Conservation (phyloP, 2,113 vertebrate genomes). For the Aix galericulata region DNA sequence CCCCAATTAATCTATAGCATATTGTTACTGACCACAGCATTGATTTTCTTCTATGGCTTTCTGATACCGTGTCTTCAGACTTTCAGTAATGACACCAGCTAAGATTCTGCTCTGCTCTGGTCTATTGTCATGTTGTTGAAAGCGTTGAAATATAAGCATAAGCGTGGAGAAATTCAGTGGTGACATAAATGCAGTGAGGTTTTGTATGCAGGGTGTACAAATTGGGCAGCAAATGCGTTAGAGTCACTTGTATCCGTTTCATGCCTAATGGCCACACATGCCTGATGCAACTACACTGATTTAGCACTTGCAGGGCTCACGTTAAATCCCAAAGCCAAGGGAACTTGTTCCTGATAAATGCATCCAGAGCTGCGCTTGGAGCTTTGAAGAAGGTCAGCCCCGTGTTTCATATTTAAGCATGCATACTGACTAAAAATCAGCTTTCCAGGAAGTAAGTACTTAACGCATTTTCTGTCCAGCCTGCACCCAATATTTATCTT, state of each 20-base stretch:
- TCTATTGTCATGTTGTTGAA: not conserved
- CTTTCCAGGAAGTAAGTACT: not conserved
- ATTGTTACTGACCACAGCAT: constrained; percentile 9
- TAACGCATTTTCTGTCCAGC: not conserved
- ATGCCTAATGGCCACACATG: not conserved
- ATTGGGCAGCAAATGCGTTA: not conserved
- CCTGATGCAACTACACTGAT: not conserved
- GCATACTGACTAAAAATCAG: not conserved
- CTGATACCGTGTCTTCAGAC: not conserved
- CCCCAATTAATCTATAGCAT: constrained; percentile 33
- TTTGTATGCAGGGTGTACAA: not conserved
- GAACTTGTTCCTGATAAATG: not conserved
- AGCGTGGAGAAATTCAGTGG: not conserved
- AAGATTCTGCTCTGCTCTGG: not conserved
- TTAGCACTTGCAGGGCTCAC: not conserved
- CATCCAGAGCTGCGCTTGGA: not conserved
- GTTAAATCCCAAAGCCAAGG: not conserved
- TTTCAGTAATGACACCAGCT: not conserved
- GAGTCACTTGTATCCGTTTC: not conserved
- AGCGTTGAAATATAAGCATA: not conserved
- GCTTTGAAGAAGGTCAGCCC: not conserved
- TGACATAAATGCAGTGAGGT: not conserved
- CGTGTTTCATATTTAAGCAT: not conserved
- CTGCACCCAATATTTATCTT: not conserved
- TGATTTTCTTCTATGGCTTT: constrained; percentile 11